phyloP scores from a whole-genome alignment of 2,113 vertebrate genomes.

The Seriola quinqueradiata region DNA sequence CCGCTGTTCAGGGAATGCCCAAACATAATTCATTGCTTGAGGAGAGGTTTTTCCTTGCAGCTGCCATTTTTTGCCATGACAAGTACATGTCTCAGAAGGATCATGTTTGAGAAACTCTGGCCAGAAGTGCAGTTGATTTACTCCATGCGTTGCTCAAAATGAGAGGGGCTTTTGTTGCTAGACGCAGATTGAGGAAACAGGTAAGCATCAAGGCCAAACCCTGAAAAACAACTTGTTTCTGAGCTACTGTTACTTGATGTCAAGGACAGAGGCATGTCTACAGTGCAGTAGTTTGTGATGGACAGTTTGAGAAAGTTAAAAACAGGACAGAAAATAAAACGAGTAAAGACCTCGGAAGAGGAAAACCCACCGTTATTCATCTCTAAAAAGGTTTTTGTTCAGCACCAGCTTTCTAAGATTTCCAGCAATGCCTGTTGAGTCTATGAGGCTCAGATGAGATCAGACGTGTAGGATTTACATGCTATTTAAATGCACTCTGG shows the following conservation, averaged over 20 bases:
- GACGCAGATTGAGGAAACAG: slow-evolving; percentile 78
- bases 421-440: slow-evolving; percentile 25
- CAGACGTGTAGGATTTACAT: slow-evolving; percentile 54
- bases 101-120: slow-evolving; percentile 57
- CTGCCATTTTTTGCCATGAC: slow-evolving; percentile 74
- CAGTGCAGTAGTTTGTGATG: slow-evolving; percentile 21
- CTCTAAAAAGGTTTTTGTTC: slow-evolving; percentile 37
- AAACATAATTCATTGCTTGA: slow-evolving; percentile 77
- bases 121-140: slow-evolving; percentile 74
- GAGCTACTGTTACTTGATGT: slow-evolving; percentile 56
- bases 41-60: slow-evolving; percentile 67
- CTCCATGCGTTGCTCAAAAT: slow-evolving; percentile 55
- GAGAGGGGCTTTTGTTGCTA: slow-evolving; percentile 62
- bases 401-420: slow-evolving; percentile 28
- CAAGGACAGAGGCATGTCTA: slow-evolving; percentile 59
- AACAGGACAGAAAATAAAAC: slow-evolving; percentile 38
- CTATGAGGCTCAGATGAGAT: slow-evolving; percentile 55
- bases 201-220: slow-evolving; percentile 67
- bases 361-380: slow-evolving; percentile 37
- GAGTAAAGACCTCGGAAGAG: slow-evolving; percentile 35
- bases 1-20: slow-evolving; percentile 72
- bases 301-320: slow-evolving; percentile 42
- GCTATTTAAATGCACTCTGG: slow-evolving; percentile 48
- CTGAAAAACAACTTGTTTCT: slow-evolving; percentile 46
- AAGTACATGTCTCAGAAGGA: slow-evolving; percentile 72